Evolutionary conservation across 2,888 invertebrate genomes (phyloP).

Genomic region (Amblyjoppa proteus): DNA sequence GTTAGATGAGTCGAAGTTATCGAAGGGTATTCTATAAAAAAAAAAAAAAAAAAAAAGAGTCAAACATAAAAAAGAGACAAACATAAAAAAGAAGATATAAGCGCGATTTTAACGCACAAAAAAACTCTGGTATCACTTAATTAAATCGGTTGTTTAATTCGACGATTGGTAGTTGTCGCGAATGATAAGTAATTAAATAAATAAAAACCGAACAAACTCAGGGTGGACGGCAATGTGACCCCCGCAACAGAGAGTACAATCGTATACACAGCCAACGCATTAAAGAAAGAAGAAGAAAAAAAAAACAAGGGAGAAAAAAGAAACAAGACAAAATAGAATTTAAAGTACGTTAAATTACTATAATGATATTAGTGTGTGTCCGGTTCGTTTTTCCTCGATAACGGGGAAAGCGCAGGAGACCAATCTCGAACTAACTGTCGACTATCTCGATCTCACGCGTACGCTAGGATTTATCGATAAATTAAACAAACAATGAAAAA

Average conservation of each 20-base stretch:
- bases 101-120: slow-evolving; percentile 57
- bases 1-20: slow-evolving; percentile 60
- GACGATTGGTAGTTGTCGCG: slow-evolving; percentile 32
- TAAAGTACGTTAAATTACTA: slow-evolving; percentile 56
- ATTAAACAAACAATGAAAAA: slow-evolving; percentile 40
- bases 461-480: slow-evolving; percentile 28
- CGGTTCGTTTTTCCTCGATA: slow-evolving; percentile 59
- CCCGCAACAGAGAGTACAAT: slow-evolving; percentile 84
- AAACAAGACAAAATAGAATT: slow-evolving; percentile 60
- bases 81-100: slow-evolving; percentile 3
- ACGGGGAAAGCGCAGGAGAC: slow-evolving; percentile 51
- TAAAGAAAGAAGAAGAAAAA: slow-evolving; percentile 73
- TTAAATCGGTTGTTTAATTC: slow-evolving; percentile 23
- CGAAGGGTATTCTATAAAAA: slow-evolving; percentile 59
- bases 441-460: slow-evolving; percentile 57
- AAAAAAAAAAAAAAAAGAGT: slow-evolving; percentile 68
- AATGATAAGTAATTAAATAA: slow-evolving; percentile 52
- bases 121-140: slow-evolving; percentile 32
- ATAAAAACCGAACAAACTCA: slow-evolving; percentile 79
- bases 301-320: slow-evolving; percentile 58
- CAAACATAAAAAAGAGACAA: slow-evolving; percentile 17
- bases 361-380: slow-evolving; percentile 66
- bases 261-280: slow-evolving; percentile 84
- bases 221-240: slow-evolving; percentile 83
- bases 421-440: slow-evolving; percentile 52